A percentile compares a stretch with the other conserved stretches of the same genome.
phyloP scores from a whole-genome alignment of 1,140 invertebrate species.

The Drosophila athabasca region DNA sequence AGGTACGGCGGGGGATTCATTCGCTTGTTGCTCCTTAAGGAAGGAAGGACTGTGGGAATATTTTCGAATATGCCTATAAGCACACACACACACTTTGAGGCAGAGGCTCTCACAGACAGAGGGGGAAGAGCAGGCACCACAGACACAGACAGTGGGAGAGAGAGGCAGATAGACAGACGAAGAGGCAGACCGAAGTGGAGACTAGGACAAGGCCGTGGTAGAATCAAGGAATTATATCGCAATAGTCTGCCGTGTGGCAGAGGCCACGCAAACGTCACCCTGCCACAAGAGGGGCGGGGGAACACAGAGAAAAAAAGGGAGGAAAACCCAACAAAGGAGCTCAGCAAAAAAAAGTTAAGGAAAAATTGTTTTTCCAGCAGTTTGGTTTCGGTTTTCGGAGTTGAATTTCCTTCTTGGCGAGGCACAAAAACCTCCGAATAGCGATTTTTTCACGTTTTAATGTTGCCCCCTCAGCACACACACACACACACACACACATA shows the following conservation, averaged over 20 bases:
- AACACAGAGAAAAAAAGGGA: constrained; percentile 12
- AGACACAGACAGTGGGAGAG: neutral
- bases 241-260: constrained; percentile 63
- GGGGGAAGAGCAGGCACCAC: too few relatives aligned
- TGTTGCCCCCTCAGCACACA: constrained; percentile 21
- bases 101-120: neutral
- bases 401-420: constrained; percentile 51
- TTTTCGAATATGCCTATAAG: constrained; percentile 35
- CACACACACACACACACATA: constrained; percentile 21
- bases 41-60: constrained; percentile 20
- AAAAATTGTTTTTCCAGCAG: constrained; percentile 72
- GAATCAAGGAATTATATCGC: constrained; percentile 70
- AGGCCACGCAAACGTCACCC: constrained; percentile 36
- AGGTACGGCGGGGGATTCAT: constrained; percentile 55
- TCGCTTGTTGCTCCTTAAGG: constrained; percentile 48
- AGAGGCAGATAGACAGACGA: neutral
- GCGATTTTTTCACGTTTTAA: constrained; percentile 59
- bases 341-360: constrained; percentile 61
- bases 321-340: constrained; percentile 2
- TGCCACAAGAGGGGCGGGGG: constrained; percentile 2
- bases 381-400: constrained; percentile 25
- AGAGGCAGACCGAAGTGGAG: constrained; percentile 43
- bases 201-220: constrained; percentile 74
- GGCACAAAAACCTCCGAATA: constrained; percentile 57
- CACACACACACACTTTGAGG: constrained; percentile 1